phyloP scores from a whole-genome alignment of 92 coral and sea anemone species.

The Scolanthus callimorphus region DNA sequence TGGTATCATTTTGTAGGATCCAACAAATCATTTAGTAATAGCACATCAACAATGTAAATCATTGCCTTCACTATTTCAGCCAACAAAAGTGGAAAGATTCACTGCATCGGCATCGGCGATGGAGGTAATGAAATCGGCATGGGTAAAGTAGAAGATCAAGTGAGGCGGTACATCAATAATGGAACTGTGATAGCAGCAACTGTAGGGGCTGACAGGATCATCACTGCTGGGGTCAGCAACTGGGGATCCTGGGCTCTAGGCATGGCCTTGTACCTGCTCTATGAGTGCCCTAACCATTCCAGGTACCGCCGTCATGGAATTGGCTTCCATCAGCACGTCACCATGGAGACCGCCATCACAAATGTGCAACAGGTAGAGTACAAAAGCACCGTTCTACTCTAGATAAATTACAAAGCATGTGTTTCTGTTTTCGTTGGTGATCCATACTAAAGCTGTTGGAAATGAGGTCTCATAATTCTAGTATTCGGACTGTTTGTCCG shows the following conservation, averaged over 20 bases:
- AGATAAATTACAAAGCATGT: too few species aligned
- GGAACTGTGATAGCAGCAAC: constrained; percentile 69
- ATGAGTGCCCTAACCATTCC: constrained; percentile 29
- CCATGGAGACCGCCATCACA: constrained; percentile 11
- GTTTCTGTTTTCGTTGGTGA: too few species aligned
- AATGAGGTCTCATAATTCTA: too few species aligned
- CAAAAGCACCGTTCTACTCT: too few species aligned
- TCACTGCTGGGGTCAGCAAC: constrained; percentile 97
- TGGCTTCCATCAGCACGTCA: constrained; percentile 10
- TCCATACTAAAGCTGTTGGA: too few species aligned
- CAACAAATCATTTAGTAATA: too few species aligned
- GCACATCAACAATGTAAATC: not conserved
- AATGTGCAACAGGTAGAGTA: constrained; percentile 35
- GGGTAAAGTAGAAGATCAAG: constrained; percentile 76
- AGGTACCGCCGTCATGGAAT: constrained; percentile 26
- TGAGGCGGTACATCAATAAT: constrained; percentile 48
- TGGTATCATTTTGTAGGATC: too few species aligned
- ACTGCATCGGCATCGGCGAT: constrained; percentile 90
- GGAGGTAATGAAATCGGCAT: constrained; percentile 98
- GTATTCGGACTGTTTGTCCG: too few species aligned
- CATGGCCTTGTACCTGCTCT: constrained; percentile 22
- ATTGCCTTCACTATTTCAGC: not conserved
- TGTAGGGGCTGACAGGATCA: constrained; percentile 65
- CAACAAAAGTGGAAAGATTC: not conserved
- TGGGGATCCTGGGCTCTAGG: constrained; percentile 76